Conservation (phyloP, 2,113 vertebrate genomes). For the Notothenia coriiceps region DNA sequence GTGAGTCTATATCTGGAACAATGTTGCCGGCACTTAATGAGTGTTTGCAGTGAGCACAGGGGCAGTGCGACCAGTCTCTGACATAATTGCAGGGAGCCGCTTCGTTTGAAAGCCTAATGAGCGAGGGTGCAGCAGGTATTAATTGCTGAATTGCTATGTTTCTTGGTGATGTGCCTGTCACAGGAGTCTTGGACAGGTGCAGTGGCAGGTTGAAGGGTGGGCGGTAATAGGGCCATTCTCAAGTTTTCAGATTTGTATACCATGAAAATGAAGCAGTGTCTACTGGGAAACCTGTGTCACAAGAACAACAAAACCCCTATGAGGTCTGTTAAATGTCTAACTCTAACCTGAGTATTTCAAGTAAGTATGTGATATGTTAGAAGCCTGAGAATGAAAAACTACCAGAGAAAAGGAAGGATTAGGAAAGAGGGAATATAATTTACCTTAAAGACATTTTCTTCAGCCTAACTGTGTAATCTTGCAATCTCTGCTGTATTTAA, state of each 20-base stretch:
- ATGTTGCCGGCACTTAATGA: conserved; percentile 62
- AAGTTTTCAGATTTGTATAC: conserved; percentile 17
- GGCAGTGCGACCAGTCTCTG: conserved; percentile 57
- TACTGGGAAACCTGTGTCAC: background rate
- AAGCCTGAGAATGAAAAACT: background rate
- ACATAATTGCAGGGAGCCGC: conserved; percentile 77
- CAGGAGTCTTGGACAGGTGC: conserved; percentile 45
- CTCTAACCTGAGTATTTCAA: background rate
- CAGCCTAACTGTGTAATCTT: background rate
- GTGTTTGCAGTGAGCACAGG: conserved; percentile 64
- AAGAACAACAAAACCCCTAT: too few relatives aligned
- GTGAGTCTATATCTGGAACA: conserved; percentile 37
- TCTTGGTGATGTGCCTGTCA: conserved; percentile 61
- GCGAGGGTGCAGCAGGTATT: conserved; percentile 66
- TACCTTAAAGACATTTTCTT: background rate
- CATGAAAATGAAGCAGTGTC: conserved; percentile 10
- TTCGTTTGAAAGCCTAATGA: conserved; percentile 81
- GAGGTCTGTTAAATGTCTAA: background rate
- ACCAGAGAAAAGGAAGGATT: background rate
- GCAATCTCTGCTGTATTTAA: too few relatives aligned
- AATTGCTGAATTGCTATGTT: conserved; percentile 68
- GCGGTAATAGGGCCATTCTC: conserved; percentile 40
- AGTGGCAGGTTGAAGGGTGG: conserved; percentile 61
- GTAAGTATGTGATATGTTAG: too few relatives aligned
- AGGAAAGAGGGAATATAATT: background rate